Base-by-base conservation (phyloP, 1,140 invertebrate genomes). In the Papilio dardanus region DNA sequence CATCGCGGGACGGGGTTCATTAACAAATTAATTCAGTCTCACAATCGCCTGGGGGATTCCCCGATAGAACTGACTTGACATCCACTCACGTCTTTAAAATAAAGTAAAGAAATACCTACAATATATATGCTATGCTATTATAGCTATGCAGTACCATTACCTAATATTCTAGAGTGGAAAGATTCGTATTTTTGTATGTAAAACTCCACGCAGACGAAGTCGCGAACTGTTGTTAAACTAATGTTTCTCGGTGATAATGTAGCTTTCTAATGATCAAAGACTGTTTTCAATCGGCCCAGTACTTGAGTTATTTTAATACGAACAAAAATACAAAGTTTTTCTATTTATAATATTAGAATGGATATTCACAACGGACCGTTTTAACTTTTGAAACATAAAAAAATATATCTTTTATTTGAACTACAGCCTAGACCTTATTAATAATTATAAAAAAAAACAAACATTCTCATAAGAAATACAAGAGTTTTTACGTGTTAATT, bases 1-100 rank as follows among this genome's bases (percentile, higher is more conserved):
- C 31, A 37, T 35, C n/a, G 0, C n/a, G 30, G 66, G 7, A 2
- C n/a, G 12, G 33, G 16, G 2, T 67, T 67, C 31, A 33, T 67
- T 67, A 35, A 67, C 31, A 67, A 33, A 33, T 33, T 19, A 67
- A 67, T 67, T 67, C 37, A 33, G 16, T 67, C 21, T 12, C 50
- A 54, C n/a, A 21, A 10, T 54, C 21, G 8, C 6, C 19, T 54
- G 2, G 50, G 19, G 50, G 0, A 54, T 54, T 54, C 7, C 7
- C 14, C n/a, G 0, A 24, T 24, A 54, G n/a, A 54, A 24, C 19
- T 54, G n/a, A 3, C 50, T 54, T 24, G 19, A 54, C 21, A 7
- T 5, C 8, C 3, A 19, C 46, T 19, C n/a, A 19, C 46, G 19
- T n/a, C 8, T 5, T 50, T 50, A 50, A 19, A 50, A 50, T 19